Conservation (phyloP, 2,888 invertebrate species). For the Spilarctia lutea region DNA sequence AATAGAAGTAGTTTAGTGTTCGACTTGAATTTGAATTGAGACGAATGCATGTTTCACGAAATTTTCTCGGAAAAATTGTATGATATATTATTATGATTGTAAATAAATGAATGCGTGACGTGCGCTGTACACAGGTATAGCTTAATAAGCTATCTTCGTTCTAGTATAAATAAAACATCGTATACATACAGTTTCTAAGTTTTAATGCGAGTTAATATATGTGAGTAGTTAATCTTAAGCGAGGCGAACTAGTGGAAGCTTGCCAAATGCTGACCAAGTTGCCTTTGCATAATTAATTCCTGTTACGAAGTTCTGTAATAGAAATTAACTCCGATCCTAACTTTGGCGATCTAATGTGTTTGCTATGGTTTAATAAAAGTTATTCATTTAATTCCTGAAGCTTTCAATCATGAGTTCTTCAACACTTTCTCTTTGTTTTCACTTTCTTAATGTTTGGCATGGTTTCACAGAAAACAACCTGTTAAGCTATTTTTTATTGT, state of each 20-base stretch:
- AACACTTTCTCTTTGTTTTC: neutral
- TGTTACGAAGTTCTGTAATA: neutral
- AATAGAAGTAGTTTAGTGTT: no score
- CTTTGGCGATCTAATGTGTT: neutral
- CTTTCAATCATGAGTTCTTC: neutral
- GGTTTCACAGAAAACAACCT: no score
- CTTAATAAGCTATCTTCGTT: neutral
- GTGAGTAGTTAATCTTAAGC: neutral
- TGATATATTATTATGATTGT: no score
- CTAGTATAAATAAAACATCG: neutral
- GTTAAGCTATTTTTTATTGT: no score
- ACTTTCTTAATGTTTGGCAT: no score
- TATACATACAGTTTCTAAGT: neutral
- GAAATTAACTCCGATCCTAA: constrained; percentile 2
- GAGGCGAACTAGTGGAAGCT: neutral
- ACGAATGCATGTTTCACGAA: no score
- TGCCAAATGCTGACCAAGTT: constrained; percentile 6
- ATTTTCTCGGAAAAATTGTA: no score
- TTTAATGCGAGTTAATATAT: neutral
- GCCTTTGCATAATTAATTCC: constrained; percentile 4
- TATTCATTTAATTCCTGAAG: neutral
- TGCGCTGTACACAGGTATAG: neutral
- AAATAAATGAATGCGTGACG: neutral
- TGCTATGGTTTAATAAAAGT: neutral
- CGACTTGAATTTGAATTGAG: no score